Evolutionary conservation across 1,140 invertebrate genomes (phyloP).

Genomic region (Matsumurasca onukii): DNA sequence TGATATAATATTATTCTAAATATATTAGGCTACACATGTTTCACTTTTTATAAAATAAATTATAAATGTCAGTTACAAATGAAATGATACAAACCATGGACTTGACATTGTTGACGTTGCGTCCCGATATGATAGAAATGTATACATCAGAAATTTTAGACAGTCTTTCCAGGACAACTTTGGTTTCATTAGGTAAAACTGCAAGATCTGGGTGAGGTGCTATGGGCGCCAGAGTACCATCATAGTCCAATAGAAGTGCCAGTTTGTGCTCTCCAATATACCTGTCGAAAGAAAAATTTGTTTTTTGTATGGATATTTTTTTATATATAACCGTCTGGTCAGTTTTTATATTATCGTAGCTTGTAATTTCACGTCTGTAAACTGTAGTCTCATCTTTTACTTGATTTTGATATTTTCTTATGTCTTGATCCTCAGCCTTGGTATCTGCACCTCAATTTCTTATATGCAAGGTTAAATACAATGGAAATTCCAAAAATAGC

Average conservation of each 20-base stretch:
- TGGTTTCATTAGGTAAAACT: constrained; percentile 79
- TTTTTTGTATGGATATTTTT: neutral
- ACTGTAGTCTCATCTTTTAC: neutral
- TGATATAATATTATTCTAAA: no score
- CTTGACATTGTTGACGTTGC: constrained; percentile 85
- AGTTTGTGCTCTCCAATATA: constrained; percentile 84
- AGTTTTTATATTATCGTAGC: no score
- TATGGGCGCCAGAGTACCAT: constrained; percentile 85
- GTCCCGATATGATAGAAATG: constrained; percentile 83
- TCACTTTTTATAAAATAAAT: no score
- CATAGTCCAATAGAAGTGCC: constrained; percentile 83
- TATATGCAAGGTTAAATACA: no score
- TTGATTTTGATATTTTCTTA: neutral
- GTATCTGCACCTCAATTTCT: no score
- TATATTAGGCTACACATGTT: no score
- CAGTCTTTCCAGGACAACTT: constrained; percentile 76
- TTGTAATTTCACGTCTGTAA: no score
- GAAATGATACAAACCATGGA: constrained; percentile 65
- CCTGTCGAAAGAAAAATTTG: constrained; percentile 51
- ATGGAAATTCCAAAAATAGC: no score
- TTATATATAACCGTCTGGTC: no score
- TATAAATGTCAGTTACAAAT: no score
- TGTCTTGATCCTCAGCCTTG: no score
- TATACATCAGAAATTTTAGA: constrained; percentile 87
- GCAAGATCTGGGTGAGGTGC: constrained; percentile 88